Conservation (phyloP, 1,140 invertebrate species). For the Oncopodura yosiiana region DNA sequence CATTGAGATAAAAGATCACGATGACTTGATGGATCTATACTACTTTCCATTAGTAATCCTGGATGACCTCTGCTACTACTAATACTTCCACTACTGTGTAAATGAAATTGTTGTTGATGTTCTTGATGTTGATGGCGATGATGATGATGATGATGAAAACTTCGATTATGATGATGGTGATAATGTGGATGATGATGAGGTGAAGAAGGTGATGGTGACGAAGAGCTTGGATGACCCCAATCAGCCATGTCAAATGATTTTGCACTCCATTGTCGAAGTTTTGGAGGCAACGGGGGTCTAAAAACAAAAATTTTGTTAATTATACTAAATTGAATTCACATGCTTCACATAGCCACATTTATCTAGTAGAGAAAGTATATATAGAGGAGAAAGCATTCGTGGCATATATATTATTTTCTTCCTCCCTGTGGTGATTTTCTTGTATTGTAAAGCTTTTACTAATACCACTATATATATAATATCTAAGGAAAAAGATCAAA, state of each 20-base stretch:
- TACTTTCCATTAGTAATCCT: neutral
- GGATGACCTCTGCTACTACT: neutral
- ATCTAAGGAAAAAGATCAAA: too few relatives aligned
- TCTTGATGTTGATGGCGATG: neutral
- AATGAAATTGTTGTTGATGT: conserved; percentile 1
- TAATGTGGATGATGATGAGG: conserved; percentile 1
- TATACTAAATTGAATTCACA: too few relatives aligned
- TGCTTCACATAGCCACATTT: too few relatives aligned
- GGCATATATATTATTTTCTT: too few relatives aligned
- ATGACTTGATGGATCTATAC: conserved; percentile 10
- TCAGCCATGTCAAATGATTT: conserved; percentile 24
- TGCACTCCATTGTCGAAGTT: conserved; percentile 28
- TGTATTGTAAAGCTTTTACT: too few relatives aligned
- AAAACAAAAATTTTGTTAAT: too few relatives aligned
- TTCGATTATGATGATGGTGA: conserved; percentile 1
- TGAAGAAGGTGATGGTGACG: neutral
- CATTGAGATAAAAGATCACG: conserved; percentile 25
- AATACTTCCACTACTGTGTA: conserved; percentile 6
- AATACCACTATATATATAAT: too few relatives aligned
- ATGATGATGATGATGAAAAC: conserved; percentile 5
- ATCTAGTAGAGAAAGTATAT: too few relatives aligned
- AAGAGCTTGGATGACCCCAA: too few relatives aligned
- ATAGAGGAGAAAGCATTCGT: too few relatives aligned
- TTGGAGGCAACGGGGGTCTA: conserved; percentile 27
- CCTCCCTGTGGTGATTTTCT: too few relatives aligned